Evolutionary conservation across 2,888 invertebrate species (phyloP).

Genomic region (Orchesellides sinensis): DNA sequence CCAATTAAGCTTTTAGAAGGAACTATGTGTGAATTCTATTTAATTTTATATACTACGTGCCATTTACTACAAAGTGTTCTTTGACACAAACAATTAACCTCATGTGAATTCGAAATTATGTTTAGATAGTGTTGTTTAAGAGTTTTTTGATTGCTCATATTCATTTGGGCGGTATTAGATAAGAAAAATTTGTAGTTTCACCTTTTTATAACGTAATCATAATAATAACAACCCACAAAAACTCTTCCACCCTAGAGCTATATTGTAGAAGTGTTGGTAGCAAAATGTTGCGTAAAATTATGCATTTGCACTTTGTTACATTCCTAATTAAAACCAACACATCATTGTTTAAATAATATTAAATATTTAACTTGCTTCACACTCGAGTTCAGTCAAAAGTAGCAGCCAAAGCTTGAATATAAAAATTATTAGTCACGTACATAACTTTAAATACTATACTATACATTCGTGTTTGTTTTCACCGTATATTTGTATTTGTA

Average conservation of each 20-base stretch:
- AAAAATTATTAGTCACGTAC: slow-evolving; percentile 41
- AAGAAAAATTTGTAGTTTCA: slow-evolving; percentile 49
- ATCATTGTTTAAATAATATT: slow-evolving; percentile 54
- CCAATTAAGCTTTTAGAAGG: no score
- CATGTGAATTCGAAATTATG: no score
- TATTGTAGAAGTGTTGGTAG: slow-evolving; percentile 26
- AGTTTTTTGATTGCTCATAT: slow-evolving; percentile 28
- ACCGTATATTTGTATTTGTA: background rate
- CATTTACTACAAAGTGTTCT: no score
- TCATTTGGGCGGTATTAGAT: slow-evolving; percentile 18
- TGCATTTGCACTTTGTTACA: slow-evolving; percentile 38
- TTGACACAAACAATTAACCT: no score
- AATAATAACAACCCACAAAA: slow-evolving; percentile 10
- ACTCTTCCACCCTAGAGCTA: slow-evolving; percentile 54
- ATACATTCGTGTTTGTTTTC: background rate
- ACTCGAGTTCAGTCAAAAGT: slow-evolving; percentile 33
- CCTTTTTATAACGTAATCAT: no score
- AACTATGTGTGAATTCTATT: no score
- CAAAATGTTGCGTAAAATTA: slow-evolving; percentile 56
- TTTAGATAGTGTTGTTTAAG: slow-evolving; percentile 20
- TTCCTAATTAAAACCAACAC: slow-evolving; percentile 33
- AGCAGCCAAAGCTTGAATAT: slow-evolving; percentile 1
- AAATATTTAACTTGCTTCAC: slow-evolving; percentile 42
- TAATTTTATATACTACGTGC: no score
- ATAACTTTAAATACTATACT: slow-evolving; percentile 7